Percentiles rank a stretch among this genome's conserved stretches.
Evolutionary conservation across 2,797 vertebrate genomes (phyloP).

Genomic region (Prunella strophiata): DNA sequence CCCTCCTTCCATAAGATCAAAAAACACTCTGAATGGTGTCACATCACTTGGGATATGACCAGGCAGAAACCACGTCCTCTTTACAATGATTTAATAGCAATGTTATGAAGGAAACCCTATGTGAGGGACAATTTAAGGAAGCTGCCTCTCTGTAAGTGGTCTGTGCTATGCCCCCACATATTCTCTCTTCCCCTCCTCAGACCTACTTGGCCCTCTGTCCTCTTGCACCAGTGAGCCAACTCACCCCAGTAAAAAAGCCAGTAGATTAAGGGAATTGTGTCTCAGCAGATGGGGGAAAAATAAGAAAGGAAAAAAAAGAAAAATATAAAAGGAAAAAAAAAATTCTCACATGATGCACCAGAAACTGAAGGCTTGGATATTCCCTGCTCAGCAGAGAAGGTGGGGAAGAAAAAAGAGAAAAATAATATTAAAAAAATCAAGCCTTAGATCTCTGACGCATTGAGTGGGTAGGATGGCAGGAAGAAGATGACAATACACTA

Average conservation of each 20-base stretch:
- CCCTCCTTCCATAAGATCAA: background rate
- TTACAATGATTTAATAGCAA: background rate
- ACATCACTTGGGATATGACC: background rate
- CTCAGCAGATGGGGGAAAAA: too few species aligned
- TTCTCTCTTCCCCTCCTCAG: background rate
- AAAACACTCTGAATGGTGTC: background rate
- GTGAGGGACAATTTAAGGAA: background rate
- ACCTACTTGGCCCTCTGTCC: background rate
- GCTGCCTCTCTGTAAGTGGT: background rate
- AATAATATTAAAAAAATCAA: background rate
- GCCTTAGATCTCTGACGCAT: slow-evolving; percentile 46
- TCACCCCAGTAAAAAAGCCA: background rate
- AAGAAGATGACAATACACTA: slow-evolving; percentile 50
- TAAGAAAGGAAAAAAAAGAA: background rate
- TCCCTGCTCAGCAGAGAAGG: background rate
- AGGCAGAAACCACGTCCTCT: background rate
- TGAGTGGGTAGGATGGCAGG: slow-evolving; percentile 51
- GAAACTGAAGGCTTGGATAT: background rate
- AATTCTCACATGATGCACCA: background rate
- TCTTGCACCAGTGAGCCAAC: background rate
- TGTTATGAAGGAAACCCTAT: background rate
- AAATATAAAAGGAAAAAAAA: background rate
- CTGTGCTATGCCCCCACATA: background rate
- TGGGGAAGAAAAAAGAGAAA: background rate
- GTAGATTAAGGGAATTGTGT: background rate